Conservation (phyloP, 2,888 invertebrate species). For the Idaea dimidiata region DNA sequence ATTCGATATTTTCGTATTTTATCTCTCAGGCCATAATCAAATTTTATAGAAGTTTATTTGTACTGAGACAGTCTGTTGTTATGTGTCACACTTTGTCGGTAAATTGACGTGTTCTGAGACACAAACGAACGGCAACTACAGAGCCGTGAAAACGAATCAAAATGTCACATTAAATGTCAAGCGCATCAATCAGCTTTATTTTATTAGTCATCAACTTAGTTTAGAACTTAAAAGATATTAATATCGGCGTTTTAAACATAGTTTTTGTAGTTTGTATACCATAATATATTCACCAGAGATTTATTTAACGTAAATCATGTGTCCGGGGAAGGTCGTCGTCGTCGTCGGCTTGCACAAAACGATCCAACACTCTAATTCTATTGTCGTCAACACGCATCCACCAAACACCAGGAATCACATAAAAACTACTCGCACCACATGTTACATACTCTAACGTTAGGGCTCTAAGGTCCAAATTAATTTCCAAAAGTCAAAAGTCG, state of each 20-base stretch:
- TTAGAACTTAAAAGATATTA: conserved; percentile 15
- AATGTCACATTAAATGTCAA: neutral
- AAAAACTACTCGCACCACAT: conserved; percentile 33
- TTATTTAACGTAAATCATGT: conserved; percentile 67
- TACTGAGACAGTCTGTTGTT: neutral
- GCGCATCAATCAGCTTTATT: neutral
- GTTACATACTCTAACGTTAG: conserved; percentile 19
- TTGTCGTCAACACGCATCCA: conserved; percentile 74
- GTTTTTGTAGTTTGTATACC: conserved; percentile 17
- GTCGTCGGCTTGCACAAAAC: conserved; percentile 68
- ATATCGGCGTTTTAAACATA: conserved; percentile 20
- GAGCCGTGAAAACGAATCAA: neutral
- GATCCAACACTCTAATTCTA: conserved; percentile 69
- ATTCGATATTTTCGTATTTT: too few species aligned
- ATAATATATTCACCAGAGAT: conserved; percentile 60
- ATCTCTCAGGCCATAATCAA: too few species aligned
- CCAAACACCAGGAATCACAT: conserved; percentile 45
- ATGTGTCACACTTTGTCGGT: neutral
- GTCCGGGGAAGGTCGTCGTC: conserved; percentile 54
- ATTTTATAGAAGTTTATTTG: neutral
- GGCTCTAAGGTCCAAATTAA: conserved; percentile 24
- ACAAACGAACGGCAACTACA: neutral
- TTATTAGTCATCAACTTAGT: conserved; percentile 1
- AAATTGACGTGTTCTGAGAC: neutral
- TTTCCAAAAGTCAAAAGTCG: conserved; percentile 43